Percentiles rank a stretch among this genome's conserved stretches.
Conservation (phyloP, 2,888 invertebrate species). For the Cryptocephalus primarius region DNA sequence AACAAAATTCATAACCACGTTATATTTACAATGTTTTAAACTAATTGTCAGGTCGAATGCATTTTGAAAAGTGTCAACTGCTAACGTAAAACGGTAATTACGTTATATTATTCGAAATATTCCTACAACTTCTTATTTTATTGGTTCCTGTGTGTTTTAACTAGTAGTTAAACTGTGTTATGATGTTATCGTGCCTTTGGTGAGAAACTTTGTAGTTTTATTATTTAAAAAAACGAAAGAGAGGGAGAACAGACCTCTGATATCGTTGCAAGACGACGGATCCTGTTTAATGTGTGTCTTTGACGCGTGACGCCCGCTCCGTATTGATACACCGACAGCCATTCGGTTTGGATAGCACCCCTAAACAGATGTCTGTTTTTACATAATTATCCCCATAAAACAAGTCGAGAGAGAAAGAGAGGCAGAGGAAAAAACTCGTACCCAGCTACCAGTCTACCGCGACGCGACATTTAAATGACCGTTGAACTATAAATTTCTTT, state of each 20-base stretch:
- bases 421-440: conserved; percentile 6
- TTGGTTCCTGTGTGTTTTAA: too few relatives aligned
- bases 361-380: conserved; percentile 29
- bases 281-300: conserved; percentile 26
- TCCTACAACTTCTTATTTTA: too few relatives aligned
- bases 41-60: too few relatives aligned
- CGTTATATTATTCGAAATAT: too few relatives aligned
- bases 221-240: too few relatives aligned
- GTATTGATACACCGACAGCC: conserved; percentile 22
- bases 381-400: conserved; percentile 29
- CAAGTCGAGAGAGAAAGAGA: conserved; percentile 8
- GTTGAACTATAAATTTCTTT: conserved; percentile 27
- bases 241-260: conserved; percentile 3
- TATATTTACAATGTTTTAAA: too few relatives aligned
- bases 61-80: too few relatives aligned
- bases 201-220: too few relatives aligned
- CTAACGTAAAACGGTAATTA: too few relatives aligned
- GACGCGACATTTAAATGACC: conserved; percentile 18
- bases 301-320: conserved; percentile 27
- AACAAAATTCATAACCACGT: too few relatives aligned
- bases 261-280: conserved; percentile 22
- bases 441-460: conserved; percentile 6
- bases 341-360: conserved; percentile 29
- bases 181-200: too few relatives aligned
- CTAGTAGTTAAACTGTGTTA: too few relatives aligned